Percentiles rank a stretch among this genome's conserved stretches.
Evolutionary conservation across 2,888 invertebrate species (phyloP).

Genomic region (Tridacna gigas): DNA sequence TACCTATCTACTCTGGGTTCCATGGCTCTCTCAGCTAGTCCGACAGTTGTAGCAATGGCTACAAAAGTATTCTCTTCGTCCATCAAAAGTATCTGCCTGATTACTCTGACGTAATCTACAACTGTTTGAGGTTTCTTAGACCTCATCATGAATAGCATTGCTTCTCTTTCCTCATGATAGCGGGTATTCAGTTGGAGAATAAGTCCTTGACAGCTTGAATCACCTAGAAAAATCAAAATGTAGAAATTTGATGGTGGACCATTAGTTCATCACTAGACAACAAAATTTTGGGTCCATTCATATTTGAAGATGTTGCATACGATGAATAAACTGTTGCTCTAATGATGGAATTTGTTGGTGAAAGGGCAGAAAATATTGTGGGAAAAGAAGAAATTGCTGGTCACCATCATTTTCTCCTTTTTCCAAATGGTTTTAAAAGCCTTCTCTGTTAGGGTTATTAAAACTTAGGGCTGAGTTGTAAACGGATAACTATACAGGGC

Average conservation of each 20-base stretch:
- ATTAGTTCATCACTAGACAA: too few relatives aligned
- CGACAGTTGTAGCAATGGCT: conserved; percentile 73
- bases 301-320: too few relatives aligned
- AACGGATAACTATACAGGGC: too few relatives aligned
- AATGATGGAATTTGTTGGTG: too few relatives aligned
- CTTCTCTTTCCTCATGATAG: conserved; percentile 70
- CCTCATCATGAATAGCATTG: conserved; percentile 56
- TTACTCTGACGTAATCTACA: conserved; percentile 68
- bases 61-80: conserved; percentile 68
- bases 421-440: too few relatives aligned
- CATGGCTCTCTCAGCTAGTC: conserved; percentile 77
- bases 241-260: neutral
- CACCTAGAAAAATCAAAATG: conserved; percentile 49
- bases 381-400: too few relatives aligned
- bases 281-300: too few relatives aligned
- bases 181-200: conserved; percentile 65
- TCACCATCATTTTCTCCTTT: too few relatives aligned
- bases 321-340: too few relatives aligned
- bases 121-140: conserved; percentile 47
- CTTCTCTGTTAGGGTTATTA: too few relatives aligned
- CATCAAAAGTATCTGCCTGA: conserved; percentile 69
- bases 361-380: too few relatives aligned
- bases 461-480: too few relatives aligned
- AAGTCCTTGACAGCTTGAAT: conserved; percentile 63
- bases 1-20: conserved; percentile 70